These are phyloP conservation scores for Gymnocypris eckloni DNA, from an alignment of 2,797 vertebrate species.

Conservation along the genomic window DNA sequence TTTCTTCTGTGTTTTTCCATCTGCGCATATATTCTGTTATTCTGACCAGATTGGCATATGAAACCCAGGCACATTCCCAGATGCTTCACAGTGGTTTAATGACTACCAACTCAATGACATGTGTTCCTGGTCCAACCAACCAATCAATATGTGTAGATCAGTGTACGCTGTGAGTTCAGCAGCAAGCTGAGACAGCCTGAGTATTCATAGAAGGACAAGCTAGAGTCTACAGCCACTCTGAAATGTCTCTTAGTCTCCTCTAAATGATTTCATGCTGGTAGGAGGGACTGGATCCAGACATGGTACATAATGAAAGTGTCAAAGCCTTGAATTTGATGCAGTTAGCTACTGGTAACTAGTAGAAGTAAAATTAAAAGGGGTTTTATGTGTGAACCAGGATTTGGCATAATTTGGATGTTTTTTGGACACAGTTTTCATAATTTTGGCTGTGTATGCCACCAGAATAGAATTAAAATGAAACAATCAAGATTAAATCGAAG, in stretches of 20 bases:
- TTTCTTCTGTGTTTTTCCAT: not conserved
- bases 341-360: not conserved
- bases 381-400: too few species aligned
- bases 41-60: constrained; percentile 11
- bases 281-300: not conserved
- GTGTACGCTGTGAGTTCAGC: constrained; percentile 68
- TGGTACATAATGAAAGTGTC: not conserved
- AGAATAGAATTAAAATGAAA: too few species aligned
- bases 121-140: constrained; percentile 45
- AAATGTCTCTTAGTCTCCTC: constrained; percentile 61
- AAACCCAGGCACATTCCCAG: constrained; percentile 16
- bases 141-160: constrained; percentile 70
- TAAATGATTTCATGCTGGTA: not conserved
- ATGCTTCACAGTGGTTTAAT: constrained; percentile 36
- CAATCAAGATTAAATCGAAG: too few species aligned
- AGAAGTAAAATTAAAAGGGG: not conserved
- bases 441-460: too few species aligned
- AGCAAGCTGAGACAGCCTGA: constrained; percentile 51
- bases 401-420: too few species aligned
- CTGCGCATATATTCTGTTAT: not conserved
- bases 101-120: not conserved
- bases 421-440: too few species aligned
- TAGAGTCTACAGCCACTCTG: constrained; percentile 66
- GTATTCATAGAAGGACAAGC: constrained; percentile 61
- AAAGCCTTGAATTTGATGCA: constrained; percentile 2